Conservation (phyloP, 2,888 invertebrate genomes). For the Lithophane socia region DNA sequence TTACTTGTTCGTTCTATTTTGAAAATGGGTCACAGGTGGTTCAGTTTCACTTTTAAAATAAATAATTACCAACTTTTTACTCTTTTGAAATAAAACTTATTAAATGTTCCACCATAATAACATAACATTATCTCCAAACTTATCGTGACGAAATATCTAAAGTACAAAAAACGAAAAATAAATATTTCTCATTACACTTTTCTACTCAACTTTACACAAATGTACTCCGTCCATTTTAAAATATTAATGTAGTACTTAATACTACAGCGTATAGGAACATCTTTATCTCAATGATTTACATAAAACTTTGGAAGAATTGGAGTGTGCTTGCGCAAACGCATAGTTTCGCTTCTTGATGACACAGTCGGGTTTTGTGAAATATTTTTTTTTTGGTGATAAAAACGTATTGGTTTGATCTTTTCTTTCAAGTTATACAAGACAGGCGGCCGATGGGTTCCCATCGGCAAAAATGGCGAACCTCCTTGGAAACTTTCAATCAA, state of each 20-base stretch:
- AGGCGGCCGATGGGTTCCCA: too few species aligned
- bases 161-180: neutral
- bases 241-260: constrained; percentile 46
- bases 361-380: constrained; percentile 16
- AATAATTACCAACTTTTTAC: neutral
- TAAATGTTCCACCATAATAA: neutral
- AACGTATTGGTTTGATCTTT: neutral
- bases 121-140: neutral
- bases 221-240: constrained; percentile 33
- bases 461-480: too few species aligned
- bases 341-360: constrained; percentile 6
- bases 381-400: neutral
- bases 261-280: constrained; percentile 12
- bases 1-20: too few species aligned
- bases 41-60: too few species aligned
- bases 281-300: constrained; percentile 47
- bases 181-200: constrained; percentile 16
- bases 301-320: constrained; percentile 42
- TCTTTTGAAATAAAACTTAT: neutral
- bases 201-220: constrained; percentile 2
- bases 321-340: constrained; percentile 38
- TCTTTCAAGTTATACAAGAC: too few species aligned
- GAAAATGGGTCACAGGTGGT: too few species aligned
- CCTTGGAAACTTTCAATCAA: too few species aligned
- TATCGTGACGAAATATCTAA: neutral